Conservation (phyloP, 1,140 invertebrate species). For the Zophobas atratus region DNA sequence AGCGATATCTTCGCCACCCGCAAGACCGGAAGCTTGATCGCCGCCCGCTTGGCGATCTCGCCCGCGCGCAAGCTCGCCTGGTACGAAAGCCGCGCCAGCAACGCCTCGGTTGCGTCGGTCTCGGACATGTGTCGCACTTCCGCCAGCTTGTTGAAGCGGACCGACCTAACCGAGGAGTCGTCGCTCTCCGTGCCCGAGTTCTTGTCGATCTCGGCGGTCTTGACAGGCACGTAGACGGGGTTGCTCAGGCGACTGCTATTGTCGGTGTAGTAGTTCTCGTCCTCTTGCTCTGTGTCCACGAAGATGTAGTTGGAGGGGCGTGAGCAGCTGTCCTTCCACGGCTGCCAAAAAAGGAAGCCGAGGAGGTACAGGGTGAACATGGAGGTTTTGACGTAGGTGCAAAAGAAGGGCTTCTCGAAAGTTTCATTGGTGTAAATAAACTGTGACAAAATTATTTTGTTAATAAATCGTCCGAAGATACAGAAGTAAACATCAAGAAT, state of each 20-base stretch:
- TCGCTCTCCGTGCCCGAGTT: slow-evolving; percentile 88
- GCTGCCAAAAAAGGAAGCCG: slow-evolving; percentile 85
- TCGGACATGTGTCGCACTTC: slow-evolving; percentile 89
- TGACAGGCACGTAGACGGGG: slow-evolving; percentile 87
- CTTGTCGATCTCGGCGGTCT: slow-evolving; percentile 78
- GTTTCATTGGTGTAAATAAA: slow-evolving; percentile 86
- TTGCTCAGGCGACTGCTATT: slow-evolving; percentile 80
- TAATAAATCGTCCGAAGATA: too few species aligned
- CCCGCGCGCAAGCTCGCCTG: slow-evolving; percentile 83
- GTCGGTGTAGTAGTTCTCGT: slow-evolving; percentile 78
- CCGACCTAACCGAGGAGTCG: slow-evolving; percentile 82
- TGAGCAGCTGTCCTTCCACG: slow-evolving; percentile 86
- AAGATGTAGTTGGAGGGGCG: slow-evolving; percentile 78
- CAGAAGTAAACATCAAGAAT: too few species aligned
- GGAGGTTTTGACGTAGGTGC: slow-evolving; percentile 89
- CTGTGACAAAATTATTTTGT: slow-evolving; percentile 70
- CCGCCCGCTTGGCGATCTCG: slow-evolving; percentile 77
- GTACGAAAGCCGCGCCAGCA: slow-evolving; percentile 89
- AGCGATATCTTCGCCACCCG: slow-evolving; percentile 83
- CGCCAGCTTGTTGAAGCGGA: slow-evolving; percentile 88
- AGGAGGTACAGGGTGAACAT: slow-evolving; percentile 90
- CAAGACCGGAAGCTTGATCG: slow-evolving; percentile 79
- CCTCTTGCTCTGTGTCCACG: slow-evolving; percentile 78
- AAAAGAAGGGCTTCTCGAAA: slow-evolving; percentile 91
- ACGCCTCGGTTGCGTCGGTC: slow-evolving; percentile 85